A percentile compares a stretch with the other conserved stretches of the same genome.
These are phyloP conservation scores for Apeltes quadracus DNA, from an alignment of 2,113 vertebrate genomes.

Conservation along the genomic window DNA sequence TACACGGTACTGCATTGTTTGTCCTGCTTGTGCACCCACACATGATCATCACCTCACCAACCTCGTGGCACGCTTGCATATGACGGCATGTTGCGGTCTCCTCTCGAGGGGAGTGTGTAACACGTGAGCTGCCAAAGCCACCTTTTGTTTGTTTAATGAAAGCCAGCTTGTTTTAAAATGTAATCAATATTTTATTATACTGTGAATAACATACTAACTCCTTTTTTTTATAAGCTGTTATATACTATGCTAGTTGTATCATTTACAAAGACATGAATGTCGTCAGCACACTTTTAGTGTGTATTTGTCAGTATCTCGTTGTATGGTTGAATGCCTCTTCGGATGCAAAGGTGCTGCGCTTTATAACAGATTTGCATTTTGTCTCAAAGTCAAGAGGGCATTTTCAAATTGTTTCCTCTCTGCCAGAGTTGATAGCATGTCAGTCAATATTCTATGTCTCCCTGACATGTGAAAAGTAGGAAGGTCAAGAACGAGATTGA, in stretches of 20 bases:
- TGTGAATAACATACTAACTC: not conserved
- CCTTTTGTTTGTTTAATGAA: not conserved
- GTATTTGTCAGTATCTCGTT: too few species aligned
- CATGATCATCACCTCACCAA: too few species aligned
- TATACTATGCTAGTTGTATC: not conserved
- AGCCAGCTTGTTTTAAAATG: not conserved
- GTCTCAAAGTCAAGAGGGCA: not conserved
- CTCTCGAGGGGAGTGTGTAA: too few species aligned
- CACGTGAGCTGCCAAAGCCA: not conserved
- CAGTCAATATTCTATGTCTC: conserved; percentile 25
- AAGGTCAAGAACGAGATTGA: conserved; percentile 56
- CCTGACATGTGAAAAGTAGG: conserved; percentile 22
- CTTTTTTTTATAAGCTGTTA: not conserved
- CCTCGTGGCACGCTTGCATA: too few species aligned
- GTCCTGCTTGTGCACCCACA: too few species aligned
- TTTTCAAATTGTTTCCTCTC: conserved; percentile 8
- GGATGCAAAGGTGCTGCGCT: not conserved
- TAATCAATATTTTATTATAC: not conserved
- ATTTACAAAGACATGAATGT: not conserved
- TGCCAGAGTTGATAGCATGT: conserved; percentile 32
- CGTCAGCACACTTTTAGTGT: not conserved
- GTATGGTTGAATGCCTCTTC: too few species aligned
- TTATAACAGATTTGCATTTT: conserved; percentile 10
- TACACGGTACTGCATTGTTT: too few species aligned
- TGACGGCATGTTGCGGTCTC: too few species aligned